Base-by-base conservation (phyloP, 2,888 invertebrate genomes). In the Leucoptera coffeella region DNA sequence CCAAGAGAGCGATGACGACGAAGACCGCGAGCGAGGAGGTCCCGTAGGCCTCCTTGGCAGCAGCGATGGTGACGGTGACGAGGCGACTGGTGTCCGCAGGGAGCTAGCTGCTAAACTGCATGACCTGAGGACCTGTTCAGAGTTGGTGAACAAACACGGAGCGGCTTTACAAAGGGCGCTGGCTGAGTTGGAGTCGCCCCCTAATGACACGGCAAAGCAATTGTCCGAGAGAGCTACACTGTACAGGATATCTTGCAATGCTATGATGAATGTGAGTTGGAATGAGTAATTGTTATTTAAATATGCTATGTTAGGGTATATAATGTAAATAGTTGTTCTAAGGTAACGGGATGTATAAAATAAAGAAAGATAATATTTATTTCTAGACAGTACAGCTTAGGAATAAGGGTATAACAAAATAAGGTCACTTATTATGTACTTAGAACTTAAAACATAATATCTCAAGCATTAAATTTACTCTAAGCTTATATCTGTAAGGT, bases 221-320 rank as follows among this genome's bases (percentile, higher is more conserved):
- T 86, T 94, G 30, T 88, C 87, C 31, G 97, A 97, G 56, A 74
- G 93, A 32, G 93, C 94, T 4, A 92, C 93, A 9, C 75, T 95
- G n/a, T 95, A 96, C 62, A 78, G 94, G 42, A 92, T 95, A 53
- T 90, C 95, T 12, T 91, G 94, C 35, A 93, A 86, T 60, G 92
- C 94, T 28, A 95, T 97, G 94, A 89, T 96, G 46, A 93, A 90
- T 65, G 95, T 69, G 33, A 60, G 67, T 55, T 8, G 14, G n/a
- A n/a, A n/a, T n/a, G n/a, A n/a, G n/a, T n/a, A n/a, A n/a, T n/a
- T n/a, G n/a, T n/a, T 19, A 4, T 8, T 14, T n/a, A n/a, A 11
- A 14, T 9, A 10, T 15, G 26, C 10, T 12, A 22, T 15, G 13
- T 28, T 15, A n/a, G n/a, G n/a, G n/a, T 14, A 28, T 17, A 12